Evolutionary conservation across 2,797 vertebrate species (phyloP), one percentile per base, ranked within the genome.

Genomic region (Tinamus major): DNA sequence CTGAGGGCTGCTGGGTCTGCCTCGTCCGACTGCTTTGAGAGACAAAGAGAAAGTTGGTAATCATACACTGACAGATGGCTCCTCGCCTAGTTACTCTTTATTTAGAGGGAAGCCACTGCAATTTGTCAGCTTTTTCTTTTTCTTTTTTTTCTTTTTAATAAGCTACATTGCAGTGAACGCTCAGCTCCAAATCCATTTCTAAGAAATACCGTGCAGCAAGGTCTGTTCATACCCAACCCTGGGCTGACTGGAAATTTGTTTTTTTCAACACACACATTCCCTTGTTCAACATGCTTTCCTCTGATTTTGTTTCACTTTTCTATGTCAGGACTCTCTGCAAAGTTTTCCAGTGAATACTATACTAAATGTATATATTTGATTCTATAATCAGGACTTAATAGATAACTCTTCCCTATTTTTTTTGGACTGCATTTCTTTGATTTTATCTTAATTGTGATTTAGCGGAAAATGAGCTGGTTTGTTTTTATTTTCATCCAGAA

Each of bases 11-110:
- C 87, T 13, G 4, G 79, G 84, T n/a, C 86, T 27, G 63, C 71
- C 91, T 95, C 85, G 85, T 74, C 88, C 76, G 90, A 67, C 93
- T 93, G 90, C 76, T 96, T 94, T 96, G 90, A 96, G 96, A 96
- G 95, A 95, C 96, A 96, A 92, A 97, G 96, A 96, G 95, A 93
- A 96, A 96, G 95, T 95, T 94, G 84, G 95, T 95, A 97, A 96
- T 95, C 96, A 93, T 95, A 93, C 94, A 90, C 94, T 5, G 77
- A 94, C 96, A 97, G 96, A 97, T 97, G 95, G 95, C 89, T 97
- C 82, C 94, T 92, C 93, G 88, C 72, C 92, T 95, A 91, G 90
- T 94, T 95, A 72, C 89, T 94, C 91, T 96, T 92, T 96, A 96
- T 97, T 94, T 96, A 97, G 82, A 94, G 89, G 56, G 87, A 95